Evolutionary conservation across 2,797 vertebrate species (phyloP).

Genomic region (Rhabdomys pumilio): DNA sequence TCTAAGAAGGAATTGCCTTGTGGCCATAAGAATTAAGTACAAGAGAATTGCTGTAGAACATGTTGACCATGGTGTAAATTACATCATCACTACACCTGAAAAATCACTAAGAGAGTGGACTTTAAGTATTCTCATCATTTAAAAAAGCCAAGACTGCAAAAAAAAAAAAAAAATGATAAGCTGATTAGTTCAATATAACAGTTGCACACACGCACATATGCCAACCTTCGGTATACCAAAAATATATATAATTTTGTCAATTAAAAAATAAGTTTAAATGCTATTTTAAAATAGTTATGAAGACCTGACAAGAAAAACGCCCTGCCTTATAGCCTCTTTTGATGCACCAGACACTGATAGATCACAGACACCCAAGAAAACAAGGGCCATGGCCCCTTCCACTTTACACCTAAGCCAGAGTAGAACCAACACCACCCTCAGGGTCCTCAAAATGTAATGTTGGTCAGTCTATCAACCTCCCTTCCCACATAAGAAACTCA

Average conservation of each 20-base stretch:
- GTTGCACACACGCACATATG: not conserved
- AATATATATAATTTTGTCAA: not conserved
- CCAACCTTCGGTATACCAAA: not conserved
- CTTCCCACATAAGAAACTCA: not conserved
- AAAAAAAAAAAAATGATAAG: not conserved
- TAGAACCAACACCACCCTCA: not conserved
- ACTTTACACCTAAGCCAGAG: not conserved
- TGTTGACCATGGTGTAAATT: not conserved
- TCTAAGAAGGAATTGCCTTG: constrained; percentile 25
- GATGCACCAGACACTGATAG: too few relatives aligned
- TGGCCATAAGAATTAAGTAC: not conserved
- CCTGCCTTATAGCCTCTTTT: not conserved
- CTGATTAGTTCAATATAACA: not conserved
- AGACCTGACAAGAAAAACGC: not conserved
- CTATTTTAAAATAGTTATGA: not conserved
- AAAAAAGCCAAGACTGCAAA: not conserved
- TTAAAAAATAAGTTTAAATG: not conserved
- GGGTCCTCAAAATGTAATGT: not conserved
- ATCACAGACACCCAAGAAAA: not conserved
- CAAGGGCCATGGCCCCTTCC: fast-evolving
- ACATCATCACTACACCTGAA: not conserved
- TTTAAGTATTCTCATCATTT: not conserved
- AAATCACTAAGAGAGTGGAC: not conserved
- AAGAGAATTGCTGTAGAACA: not conserved
- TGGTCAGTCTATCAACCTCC: not conserved